phyloP scores from a whole-genome alignment of 2,113 vertebrate genomes.

The Hemiscyllium ocellatum region DNA sequence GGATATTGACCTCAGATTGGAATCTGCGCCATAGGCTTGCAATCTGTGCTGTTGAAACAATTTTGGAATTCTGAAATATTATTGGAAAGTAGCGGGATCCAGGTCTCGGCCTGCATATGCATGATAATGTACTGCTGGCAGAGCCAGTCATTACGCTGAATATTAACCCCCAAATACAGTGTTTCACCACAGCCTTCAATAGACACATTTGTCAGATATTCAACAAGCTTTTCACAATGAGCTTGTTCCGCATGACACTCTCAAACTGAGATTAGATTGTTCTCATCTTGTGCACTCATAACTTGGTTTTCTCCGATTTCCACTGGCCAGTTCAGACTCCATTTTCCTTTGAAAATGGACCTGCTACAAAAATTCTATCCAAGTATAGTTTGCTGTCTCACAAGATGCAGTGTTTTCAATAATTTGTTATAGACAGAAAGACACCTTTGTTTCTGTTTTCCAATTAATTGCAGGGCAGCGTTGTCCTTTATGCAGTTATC shows the following conservation, averaged over 20 bases:
- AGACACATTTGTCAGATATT: background rate
- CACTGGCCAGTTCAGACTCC: background rate
- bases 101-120: background rate
- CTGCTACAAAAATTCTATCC: background rate
- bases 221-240: background rate
- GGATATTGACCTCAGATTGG: background rate
- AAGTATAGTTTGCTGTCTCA: background rate
- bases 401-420: background rate
- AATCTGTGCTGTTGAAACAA: background rate
- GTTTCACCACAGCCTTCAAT: background rate
- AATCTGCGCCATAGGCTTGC: background rate
- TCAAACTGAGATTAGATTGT: background rate
- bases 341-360: background rate
- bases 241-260: background rate
- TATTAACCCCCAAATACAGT: too few species aligned
- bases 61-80: background rate
- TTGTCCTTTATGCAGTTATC: background rate
- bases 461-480: background rate
- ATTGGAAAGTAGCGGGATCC: background rate
- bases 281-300: background rate
- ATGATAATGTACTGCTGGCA: background rate
- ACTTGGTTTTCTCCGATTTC: background rate
- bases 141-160: background rate
- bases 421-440: background rate
- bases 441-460: background rate